A percentile compares a stretch with the other conserved stretches of the same genome.
phyloP scores from a whole-genome alignment of 2,888 invertebrate species.

The Sphecodes monilicornis region DNA sequence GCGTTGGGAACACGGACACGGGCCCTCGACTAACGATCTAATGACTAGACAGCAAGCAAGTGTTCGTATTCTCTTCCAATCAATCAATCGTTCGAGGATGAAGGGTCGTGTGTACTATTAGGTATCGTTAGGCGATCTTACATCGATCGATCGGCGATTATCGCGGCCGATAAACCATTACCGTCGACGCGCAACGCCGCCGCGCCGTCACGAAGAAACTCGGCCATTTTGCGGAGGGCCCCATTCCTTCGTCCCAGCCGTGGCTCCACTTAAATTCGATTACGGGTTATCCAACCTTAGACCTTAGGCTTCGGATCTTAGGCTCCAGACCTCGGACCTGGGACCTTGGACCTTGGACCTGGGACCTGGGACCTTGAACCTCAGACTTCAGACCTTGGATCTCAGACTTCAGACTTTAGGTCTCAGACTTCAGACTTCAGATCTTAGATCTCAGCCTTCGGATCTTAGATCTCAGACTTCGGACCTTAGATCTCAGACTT shows the following conservation, averaged over 20 bases:
- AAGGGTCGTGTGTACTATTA: conserved; percentile 62
- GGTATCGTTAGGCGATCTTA: conserved; percentile 69
- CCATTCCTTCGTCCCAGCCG: neutral
- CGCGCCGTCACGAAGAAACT: neutral
- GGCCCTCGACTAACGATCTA: conserved; percentile 75
- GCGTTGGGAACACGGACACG: conserved; percentile 39
- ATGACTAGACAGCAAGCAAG: conserved; percentile 82
- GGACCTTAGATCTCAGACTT: neutral
- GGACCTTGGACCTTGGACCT: neutral
- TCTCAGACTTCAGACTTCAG: neutral
- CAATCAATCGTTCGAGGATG: conserved; percentile 64
- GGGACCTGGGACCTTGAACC: too few relatives aligned
- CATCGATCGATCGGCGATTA: conserved; percentile 63
- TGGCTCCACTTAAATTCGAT: conserved; percentile 65
- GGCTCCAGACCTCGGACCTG: neutral
- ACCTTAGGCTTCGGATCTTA: conserved; percentile 49
- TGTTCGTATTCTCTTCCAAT: conserved; percentile 67
- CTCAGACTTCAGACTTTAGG: neutral
- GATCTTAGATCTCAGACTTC: too few relatives aligned
- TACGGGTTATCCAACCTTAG: conserved; percentile 69
- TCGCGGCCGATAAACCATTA: conserved; percentile 40
- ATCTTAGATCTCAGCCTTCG: conserved; percentile 62
- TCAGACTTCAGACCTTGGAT: neutral
- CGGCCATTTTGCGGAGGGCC: neutral
- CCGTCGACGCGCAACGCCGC: conserved; percentile 34